Base-by-base conservation (phyloP, 2,888 invertebrate species). In the Ashinkailepas kermadecensis region DNA sequence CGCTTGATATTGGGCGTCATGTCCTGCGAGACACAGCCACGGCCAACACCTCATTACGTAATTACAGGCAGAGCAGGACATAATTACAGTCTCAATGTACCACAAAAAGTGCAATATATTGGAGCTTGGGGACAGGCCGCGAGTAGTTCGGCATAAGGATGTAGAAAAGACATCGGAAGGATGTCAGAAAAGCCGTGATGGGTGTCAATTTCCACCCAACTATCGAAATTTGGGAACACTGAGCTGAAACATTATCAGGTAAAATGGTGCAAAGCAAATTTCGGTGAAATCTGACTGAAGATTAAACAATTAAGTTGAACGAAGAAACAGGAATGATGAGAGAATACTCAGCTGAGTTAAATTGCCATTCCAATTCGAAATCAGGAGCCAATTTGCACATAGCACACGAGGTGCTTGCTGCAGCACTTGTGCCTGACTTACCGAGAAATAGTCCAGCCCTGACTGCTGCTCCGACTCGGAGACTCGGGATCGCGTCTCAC, bases 401-500 rank as follows among this genome's bases (percentile, higher is more conserved):
- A 39, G 39, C 39, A 39, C 39, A 39, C 39, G 39, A 39, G 39
- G 39, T 39, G 39, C 4, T 39, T 39, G 39, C 2, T 39, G 39
- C 39, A 1, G 39, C 39, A 39, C 4, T 39, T 39, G 39, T 4
- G 39, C 4, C 39, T 0, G 15, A 74, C 74, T 74, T 2, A 74
- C 74, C 74, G 74, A 39, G 74, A 74, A 74, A 54, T 54, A 74
- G 74, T 74, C 74, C 18, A 18, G 74, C 74, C 54, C 74, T 11
- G 39, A 11, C 9, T 13, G 54, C 74, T 10, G 74, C 54, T 74
- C 74, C 54, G 74, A 74, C 54, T 74, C 74, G 54, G 74, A 74
- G 54, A 74, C 54, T 18, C 74, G 74, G 18, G 74, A 25, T 2
- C 74, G 39, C 18, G 54, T 39, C 13, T 74, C 74, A 11, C 74